Evolutionary conservation across 2,797 vertebrate species (phyloP).

Genomic region (Lophura swinhoii): DNA sequence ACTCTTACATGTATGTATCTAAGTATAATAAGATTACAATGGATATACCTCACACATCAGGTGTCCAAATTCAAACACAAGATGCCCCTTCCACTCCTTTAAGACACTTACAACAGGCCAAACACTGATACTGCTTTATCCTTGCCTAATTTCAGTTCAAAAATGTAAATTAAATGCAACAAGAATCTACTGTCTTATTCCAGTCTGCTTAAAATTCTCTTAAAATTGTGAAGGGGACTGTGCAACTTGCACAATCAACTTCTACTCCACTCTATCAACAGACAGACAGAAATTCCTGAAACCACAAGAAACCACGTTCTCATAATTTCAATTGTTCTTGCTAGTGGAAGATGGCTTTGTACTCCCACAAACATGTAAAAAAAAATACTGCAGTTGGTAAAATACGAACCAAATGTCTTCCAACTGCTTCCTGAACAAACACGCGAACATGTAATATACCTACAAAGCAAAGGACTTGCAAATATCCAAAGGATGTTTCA

Average conservation of each 20-base stretch:
- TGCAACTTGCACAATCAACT: neutral
- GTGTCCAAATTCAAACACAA: neutral
- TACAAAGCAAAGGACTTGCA: neutral
- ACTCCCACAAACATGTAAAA: neutral
- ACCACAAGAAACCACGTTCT: neutral
- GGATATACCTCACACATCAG: neutral
- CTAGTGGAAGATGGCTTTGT: neutral
- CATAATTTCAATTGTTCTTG: neutral
- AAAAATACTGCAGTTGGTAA: neutral
- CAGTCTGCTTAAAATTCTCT: neutral
- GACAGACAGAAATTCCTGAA: neutral
- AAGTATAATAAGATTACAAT: neutral
- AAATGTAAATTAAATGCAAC: neutral
- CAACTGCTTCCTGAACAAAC: too few species aligned
- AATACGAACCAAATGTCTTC: neutral
- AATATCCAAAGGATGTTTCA: neutral
- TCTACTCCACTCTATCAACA: neutral
- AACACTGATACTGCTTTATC: neutral
- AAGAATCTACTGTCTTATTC: neutral
- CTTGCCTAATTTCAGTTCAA: neutral
- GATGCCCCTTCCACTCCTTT: neutral
- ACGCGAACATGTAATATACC: too few species aligned
- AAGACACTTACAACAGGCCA: neutral
- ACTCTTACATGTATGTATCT: neutral
- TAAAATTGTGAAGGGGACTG: neutral